Conservation (phyloP, 2,797 vertebrate genomes). For the Phoeniculus purpureus region DNA sequence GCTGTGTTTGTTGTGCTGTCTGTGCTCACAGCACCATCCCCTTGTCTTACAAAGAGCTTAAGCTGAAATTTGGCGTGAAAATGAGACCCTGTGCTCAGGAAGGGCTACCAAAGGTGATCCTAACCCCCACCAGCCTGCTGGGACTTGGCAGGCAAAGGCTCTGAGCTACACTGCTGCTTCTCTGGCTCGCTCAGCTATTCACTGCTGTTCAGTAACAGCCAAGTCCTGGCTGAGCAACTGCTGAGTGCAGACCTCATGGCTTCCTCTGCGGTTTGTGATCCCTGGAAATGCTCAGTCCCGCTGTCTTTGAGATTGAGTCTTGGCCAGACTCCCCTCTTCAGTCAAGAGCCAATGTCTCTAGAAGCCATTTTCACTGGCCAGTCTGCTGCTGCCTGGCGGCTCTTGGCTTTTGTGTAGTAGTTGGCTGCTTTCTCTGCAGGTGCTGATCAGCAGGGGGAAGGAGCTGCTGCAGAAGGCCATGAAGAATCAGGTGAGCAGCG, state of each 20-base stretch:
- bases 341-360: not conserved
- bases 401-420: not conserved
- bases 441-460: constrained; percentile 85
- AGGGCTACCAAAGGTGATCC: not conserved
- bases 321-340: not conserved
- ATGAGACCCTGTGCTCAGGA: not conserved
- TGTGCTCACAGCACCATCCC: not conserved
- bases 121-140: not conserved
- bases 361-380: not conserved
- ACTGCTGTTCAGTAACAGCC: not conserved
- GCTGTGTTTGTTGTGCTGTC: not conserved
- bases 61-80: not conserved
- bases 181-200: not conserved
- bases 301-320: not conserved
- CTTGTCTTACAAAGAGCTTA: not conserved
- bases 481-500: constrained; percentile 83
- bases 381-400: not conserved
- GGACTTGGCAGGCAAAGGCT: not conserved
- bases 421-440: constrained; percentile 65
- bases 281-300: not conserved
- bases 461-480: constrained; percentile 89
- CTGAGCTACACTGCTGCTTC: not conserved
- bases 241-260: not conserved
- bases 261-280: not conserved
- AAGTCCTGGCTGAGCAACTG: not conserved